Evolutionary conservation across 2,888 invertebrate genomes (phyloP).

Genomic region (Patella pellucida): DNA sequence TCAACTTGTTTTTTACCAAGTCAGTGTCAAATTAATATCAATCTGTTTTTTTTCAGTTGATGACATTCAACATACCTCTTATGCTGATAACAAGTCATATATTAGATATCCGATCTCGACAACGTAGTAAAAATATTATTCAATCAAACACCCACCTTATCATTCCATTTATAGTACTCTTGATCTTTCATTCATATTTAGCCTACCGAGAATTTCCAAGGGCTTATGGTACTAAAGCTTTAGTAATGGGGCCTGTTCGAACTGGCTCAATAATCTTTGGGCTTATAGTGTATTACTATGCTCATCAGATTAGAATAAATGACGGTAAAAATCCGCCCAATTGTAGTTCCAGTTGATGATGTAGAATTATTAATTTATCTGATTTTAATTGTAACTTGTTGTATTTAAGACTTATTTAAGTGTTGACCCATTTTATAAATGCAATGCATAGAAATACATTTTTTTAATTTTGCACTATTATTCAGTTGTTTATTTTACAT

Average conservation of each 20-base stretch:
- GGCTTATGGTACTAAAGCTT: slow-evolving; percentile 84
- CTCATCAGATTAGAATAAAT: not conserved
- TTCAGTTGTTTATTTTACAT: too few relatives aligned
- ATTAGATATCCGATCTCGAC: slow-evolving; percentile 74
- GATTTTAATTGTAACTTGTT: not conserved
- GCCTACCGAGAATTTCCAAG: slow-evolving; percentile 79
- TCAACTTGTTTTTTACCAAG: too few relatives aligned
- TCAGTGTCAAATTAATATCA: too few relatives aligned
- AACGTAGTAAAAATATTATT: slow-evolving; percentile 17
- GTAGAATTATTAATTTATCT: not conserved
- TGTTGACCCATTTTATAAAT: too few relatives aligned
- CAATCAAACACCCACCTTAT: slow-evolving; percentile 40
- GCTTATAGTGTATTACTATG: slow-evolving; percentile 71
- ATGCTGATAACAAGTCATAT: slow-evolving; percentile 80
- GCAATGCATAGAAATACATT: too few relatives aligned
- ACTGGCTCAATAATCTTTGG: slow-evolving; percentile 85
- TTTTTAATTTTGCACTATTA: too few relatives aligned
- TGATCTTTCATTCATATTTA: slow-evolving; percentile 77
- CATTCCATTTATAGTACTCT: slow-evolving; percentile 48
- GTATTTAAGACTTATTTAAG: not conserved
- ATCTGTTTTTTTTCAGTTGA: slow-evolving; percentile 63
- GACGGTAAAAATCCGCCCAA: not conserved
- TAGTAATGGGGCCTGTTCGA: slow-evolving; percentile 83
- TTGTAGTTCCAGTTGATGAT: not conserved
- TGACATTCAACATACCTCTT: slow-evolving; percentile 83